A percentile compares a stretch with the other conserved stretches of the same genome.
These are phyloP conservation scores for Lonchura striata DNA, from an alignment of 2,113 vertebrate species.

Conservation along the genomic window DNA sequence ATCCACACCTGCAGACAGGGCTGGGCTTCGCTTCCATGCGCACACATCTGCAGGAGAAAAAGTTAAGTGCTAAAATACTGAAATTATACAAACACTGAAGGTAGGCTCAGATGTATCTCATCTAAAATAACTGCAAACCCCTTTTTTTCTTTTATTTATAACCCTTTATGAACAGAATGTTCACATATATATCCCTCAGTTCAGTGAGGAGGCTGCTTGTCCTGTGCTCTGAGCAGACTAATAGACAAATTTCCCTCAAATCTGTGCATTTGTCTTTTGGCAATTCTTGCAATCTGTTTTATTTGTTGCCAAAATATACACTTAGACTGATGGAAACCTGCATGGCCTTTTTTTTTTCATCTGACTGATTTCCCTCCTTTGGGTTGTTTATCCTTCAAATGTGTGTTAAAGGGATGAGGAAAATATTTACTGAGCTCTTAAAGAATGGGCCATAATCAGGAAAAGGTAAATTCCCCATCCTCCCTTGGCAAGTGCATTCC, in stretches of 20 bases:
- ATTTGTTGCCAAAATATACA: not conserved
- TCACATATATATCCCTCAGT: not conserved
- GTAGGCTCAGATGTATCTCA: not conserved
- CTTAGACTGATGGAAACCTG: not conserved
- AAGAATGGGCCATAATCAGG: slow-evolving; percentile 4
- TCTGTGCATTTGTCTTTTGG: not conserved
- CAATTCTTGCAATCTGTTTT: not conserved
- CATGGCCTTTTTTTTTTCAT: not conserved
- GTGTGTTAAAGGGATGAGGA: slow-evolving; percentile 4
- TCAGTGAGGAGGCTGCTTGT: not conserved
- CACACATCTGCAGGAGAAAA: not conserved
- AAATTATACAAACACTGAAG: not conserved
- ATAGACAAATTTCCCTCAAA: not conserved
- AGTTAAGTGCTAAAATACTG: not conserved
- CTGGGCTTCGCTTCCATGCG: accelerated
- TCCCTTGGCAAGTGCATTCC: not conserved
- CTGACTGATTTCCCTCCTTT: slow-evolving; percentile 38
- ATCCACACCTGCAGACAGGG: accelerated
- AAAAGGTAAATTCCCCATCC: slow-evolving; percentile 3
- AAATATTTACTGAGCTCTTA: slow-evolving; percentile 40
- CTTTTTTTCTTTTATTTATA: not conserved
- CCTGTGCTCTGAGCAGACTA: not conserved
- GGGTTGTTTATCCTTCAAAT: slow-evolving; percentile 30
- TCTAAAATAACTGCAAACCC: not conserved
- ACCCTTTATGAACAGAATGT: not conserved